phyloP scores from a whole-genome alignment of 2,113 vertebrate species.

The Sciurus niger region DNA sequence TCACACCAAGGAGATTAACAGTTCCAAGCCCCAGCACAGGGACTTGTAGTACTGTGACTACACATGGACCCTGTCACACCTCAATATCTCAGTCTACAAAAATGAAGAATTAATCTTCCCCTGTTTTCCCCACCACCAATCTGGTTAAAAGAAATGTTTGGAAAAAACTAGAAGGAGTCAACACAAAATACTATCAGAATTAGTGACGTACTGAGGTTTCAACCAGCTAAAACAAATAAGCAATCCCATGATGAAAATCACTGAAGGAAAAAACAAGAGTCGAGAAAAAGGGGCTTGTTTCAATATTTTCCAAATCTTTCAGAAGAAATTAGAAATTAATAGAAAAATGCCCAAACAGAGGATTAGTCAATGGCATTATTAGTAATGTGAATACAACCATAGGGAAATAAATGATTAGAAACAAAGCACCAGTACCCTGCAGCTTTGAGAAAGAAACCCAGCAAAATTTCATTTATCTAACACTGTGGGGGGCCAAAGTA shows the following conservation, averaged over 20 bases:
- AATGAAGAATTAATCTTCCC: neutral
- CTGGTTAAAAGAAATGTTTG: constrained; percentile 36
- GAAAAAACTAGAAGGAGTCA: constrained; percentile 1
- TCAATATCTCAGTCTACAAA: constrained; percentile 36
- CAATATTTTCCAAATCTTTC: constrained; percentile 52
- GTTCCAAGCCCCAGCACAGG: neutral
- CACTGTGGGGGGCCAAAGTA: neutral
- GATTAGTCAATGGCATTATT: constrained; percentile 53
- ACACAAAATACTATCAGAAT: constrained; percentile 32
- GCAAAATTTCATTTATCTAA: constrained; percentile 59
- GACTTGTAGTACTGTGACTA: neutral
- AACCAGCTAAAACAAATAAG: constrained; percentile 2
- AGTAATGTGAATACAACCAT: constrained; percentile 58
- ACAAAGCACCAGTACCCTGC: neutral
- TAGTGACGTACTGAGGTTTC: neutral
- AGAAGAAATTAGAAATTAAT: constrained; percentile 64
- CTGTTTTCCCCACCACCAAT: neutral
- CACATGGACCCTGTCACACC: constrained; percentile 32
- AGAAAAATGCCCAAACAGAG: constrained; percentile 64
- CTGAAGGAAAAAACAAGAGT: constrained; percentile 18
- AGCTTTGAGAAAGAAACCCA: constrained; percentile 58
- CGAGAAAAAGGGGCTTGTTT: constrained; percentile 20
- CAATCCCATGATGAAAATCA: constrained; percentile 35
- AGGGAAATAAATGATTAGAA: constrained; percentile 69
- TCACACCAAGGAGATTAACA: constrained; percentile 47